Base-by-base conservation (phyloP, 2,797 vertebrate genomes). In the Nannoperca obscura region DNA sequence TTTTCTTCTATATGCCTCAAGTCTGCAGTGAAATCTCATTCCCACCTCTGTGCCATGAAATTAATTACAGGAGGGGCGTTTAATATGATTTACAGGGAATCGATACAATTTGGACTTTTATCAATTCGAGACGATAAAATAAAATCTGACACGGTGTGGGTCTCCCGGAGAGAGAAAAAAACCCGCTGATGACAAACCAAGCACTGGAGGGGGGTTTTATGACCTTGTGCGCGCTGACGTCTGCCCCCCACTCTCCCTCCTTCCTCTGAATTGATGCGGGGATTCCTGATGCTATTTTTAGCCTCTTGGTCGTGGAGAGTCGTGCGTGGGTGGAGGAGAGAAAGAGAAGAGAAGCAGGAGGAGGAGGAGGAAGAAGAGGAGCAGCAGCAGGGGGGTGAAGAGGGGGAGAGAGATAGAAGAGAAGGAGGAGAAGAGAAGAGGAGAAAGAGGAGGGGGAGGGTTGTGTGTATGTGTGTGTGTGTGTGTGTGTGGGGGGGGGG, bases 261-360 rank as follows among this genome's bases (percentile, higher is more conserved):
- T 66, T 74, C 58, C 54, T 90, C 88, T 88, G 91, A 94, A 95
- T 89, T 92, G 94, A 95, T 94, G 94, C 91, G 93, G 94, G 95
- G 94, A 95, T 95, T 94, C 94, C 95, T 94, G 90, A 61, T 85
- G 89, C 94, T 95, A 95, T 95, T 95, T 95, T 95, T 95, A 95
- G 94, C 76, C 62, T 20, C 69, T 67, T 58, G 81, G 92, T 92
- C 80, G 89, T 91, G 91, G 91, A 92, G 91, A 92, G 89, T 88
- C 64, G 66, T 80, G 90, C 87, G 93, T 93, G 94, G 94, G 94
- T 67, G 92, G 92, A 92, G 84, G 90, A 91, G 92, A 86, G 88
- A 82, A 73, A 86, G 80, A 52, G 69, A 81, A 47, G 30, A 36
- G 70, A 40, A 34, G 69, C 62, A 36, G 71, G 64, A 65, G 64